Percentiles rank a stretch among this genome's conserved stretches.
Evolutionary conservation across 2,113 vertebrate genomes (phyloP).

Genomic region (Morone saxatilis): DNA sequence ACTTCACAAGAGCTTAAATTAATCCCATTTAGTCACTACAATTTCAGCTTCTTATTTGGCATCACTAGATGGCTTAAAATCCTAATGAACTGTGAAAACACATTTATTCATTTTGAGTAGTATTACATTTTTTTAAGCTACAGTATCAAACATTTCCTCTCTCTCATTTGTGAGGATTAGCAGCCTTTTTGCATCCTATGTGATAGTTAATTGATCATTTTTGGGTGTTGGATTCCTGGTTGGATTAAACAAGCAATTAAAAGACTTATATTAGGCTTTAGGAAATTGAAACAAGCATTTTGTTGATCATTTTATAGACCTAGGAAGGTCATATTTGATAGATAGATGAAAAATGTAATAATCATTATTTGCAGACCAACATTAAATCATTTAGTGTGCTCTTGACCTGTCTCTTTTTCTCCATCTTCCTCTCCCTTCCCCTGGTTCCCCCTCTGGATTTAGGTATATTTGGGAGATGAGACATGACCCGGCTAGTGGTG

Average conservation of each 20-base stretch:
- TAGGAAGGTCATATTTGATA: no score
- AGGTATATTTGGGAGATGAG: slow-evolving; percentile 32
- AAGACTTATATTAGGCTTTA: neutral
- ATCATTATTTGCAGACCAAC: no score
- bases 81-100: neutral
- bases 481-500: slow-evolving; percentile 49
- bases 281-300: neutral
- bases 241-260: neutral
- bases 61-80: neutral
- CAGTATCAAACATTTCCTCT: neutral
- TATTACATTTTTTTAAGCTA: neutral
- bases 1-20: neutral
- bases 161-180: neutral
- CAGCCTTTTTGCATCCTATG: neutral
- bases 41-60: neutral
- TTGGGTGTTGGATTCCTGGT: neutral
- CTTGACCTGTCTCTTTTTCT: neutral
- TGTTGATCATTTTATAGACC: neutral
- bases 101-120: neutral
- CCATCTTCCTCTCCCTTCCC: neutral
- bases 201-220: neutral
- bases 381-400: neutral
- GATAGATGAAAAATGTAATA: neutral
- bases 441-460: neutral
- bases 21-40: neutral